Conservation (phyloP, 2,888 invertebrate genomes). For the Torymus aiolomorphi region DNA sequence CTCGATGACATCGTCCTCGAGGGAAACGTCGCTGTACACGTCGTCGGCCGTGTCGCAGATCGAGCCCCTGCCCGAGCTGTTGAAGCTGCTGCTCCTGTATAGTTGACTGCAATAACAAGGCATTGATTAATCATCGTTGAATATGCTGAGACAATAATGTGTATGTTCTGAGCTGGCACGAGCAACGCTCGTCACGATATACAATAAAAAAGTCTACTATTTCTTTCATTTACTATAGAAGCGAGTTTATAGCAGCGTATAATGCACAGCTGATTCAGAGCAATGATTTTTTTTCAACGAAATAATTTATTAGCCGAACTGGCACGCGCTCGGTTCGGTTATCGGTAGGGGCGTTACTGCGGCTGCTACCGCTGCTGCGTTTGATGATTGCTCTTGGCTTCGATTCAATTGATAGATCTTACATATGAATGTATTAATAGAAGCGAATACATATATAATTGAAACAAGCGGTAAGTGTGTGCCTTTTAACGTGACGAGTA, state of each 20-base stretch:
- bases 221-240: too few species aligned
- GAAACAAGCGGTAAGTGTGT: background rate
- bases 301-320: conserved; percentile 1
- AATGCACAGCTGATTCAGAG: too few species aligned
- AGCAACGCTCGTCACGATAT: too few species aligned
- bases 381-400: conserved; percentile 4
- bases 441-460: background rate
- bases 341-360: conserved; percentile 29
- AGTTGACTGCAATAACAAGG: conserved; percentile 81
- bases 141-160: background rate
- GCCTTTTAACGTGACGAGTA: too few species aligned
- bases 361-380: background rate
- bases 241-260: too few species aligned
- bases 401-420: conserved; percentile 27
- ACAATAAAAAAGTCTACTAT: too few species aligned
- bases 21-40: conserved; percentile 94
- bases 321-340: conserved; percentile 2
- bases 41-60: conserved; percentile 95
- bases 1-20: conserved; percentile 95
- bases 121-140: too few species aligned
- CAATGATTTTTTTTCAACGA: too few species aligned
- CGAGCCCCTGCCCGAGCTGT: conserved; percentile 93
- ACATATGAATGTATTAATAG: conserved; percentile 15
- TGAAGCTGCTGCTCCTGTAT: conserved; percentile 94
- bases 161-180: background rate